These are phyloP conservation scores for Scleropages formosus DNA, from an alignment of 2,797 vertebrate genomes.

Conservation along the genomic window DNA sequence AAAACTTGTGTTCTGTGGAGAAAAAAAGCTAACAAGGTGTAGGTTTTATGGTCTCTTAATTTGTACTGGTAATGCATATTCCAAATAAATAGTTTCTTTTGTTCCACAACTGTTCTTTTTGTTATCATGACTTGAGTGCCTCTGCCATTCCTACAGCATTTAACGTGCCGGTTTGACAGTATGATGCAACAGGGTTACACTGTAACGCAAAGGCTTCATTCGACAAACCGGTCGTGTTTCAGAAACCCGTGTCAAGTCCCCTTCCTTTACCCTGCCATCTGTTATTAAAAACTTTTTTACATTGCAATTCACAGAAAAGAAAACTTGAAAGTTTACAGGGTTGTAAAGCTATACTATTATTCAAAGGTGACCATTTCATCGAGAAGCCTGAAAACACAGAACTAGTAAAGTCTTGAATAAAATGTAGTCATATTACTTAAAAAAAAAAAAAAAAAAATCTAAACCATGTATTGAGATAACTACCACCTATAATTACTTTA, in stretches of 20 bases:
- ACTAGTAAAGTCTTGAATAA: too few species aligned
- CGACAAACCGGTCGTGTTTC: neutral
- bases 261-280: slow-evolving; percentile 37
- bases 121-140: slow-evolving; percentile 43
- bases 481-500: too few species aligned
- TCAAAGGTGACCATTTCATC: too few species aligned
- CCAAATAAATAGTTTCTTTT: slow-evolving; percentile 95
- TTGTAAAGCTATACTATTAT: too few species aligned
- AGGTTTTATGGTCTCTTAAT: slow-evolving; percentile 91
- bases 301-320: too few species aligned
- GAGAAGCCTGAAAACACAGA: too few species aligned
- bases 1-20: slow-evolving; percentile 84
- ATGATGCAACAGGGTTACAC: neutral
- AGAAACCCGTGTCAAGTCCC: neutral
- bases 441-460: too few species aligned
- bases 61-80: slow-evolving; percentile 96
- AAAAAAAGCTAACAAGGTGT: slow-evolving; percentile 83
- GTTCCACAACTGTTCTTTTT: slow-evolving; percentile 71
- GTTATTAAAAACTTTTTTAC: too few species aligned
- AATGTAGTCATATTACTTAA: too few species aligned
- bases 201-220: slow-evolving; percentile 1
- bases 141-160: slow-evolving; percentile 16
- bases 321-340: too few species aligned
- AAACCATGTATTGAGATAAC: too few species aligned
- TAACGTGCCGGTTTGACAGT: neutral